phyloP scores from a whole-genome alignment of 2,797 vertebrate species.

The Naso thynnoides region DNA sequence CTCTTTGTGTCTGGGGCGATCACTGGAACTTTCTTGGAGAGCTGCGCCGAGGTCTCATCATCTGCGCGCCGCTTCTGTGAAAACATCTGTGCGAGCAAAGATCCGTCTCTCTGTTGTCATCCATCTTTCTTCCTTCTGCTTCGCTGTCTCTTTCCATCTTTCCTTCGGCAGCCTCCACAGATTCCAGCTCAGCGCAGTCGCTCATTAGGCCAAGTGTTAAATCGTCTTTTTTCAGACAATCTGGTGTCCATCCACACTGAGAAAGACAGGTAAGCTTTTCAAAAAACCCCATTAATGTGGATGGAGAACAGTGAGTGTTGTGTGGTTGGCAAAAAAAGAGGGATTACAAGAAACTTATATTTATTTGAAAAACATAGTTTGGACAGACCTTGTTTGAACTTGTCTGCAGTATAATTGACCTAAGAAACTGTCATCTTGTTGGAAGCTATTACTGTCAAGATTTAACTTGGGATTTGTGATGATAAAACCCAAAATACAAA shows the following conservation, averaged over 20 bases:
- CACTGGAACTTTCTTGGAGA: slow-evolving; percentile 40
- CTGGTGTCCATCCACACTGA: neutral
- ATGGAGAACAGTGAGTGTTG: neutral
- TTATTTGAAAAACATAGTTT: too few species aligned
- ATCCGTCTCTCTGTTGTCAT: slow-evolving; percentile 36
- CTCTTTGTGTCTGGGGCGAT: slow-evolving; percentile 64
- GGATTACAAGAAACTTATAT: too few species aligned
- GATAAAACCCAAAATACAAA: too few species aligned
- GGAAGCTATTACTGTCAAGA: too few species aligned
- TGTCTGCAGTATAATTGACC: neutral
- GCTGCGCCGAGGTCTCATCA: slow-evolving; percentile 19
- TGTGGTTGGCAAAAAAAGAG: too few species aligned
- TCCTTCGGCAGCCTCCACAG: neutral
- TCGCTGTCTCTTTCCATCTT: slow-evolving; percentile 35
- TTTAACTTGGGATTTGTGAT: too few species aligned
- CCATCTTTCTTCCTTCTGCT: slow-evolving; percentile 43
- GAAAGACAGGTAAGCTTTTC: too few species aligned
- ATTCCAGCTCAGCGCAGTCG: neutral
- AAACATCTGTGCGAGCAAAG: slow-evolving; percentile 62
- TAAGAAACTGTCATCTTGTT: slow-evolving; percentile 16
- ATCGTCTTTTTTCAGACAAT: too few species aligned
- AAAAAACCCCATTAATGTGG: neutral
- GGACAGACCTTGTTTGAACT: neutral
- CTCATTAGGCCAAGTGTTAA: neutral
- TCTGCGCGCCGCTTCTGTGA: slow-evolving; percentile 45